A percentile compares a stretch with the other conserved stretches of the same genome.
Evolutionary conservation across 2,888 invertebrate genomes (phyloP).

Genomic region (Orchestes rusci): DNA sequence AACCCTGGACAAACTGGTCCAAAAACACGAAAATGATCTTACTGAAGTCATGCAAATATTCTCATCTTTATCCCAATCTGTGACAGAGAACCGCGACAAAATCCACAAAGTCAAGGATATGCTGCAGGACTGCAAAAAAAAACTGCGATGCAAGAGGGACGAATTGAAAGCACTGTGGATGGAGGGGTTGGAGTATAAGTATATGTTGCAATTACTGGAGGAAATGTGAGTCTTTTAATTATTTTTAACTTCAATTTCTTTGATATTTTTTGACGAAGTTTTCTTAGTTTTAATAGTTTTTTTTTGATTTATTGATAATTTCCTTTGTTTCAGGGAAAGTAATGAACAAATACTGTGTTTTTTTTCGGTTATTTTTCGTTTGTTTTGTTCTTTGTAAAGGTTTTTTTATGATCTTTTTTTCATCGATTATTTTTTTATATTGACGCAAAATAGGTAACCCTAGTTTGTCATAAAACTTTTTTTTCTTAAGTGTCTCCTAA

Average conservation of each 20-base stretch:
- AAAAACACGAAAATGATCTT: conserved; percentile 80
- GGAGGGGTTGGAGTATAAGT: conserved; percentile 93
- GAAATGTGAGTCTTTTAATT: conserved; percentile 62
- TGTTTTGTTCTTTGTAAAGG: no score
- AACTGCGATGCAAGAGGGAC: conserved; percentile 84
- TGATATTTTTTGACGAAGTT: conserved; percentile 1
- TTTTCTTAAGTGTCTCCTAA: no score
- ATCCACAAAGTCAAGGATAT: conserved; percentile 75
- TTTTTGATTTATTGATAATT: no score
- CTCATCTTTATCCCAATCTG: conserved; percentile 65
- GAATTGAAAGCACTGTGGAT: conserved; percentile 91
- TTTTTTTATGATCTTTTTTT: no score
- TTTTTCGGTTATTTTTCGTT: no score
- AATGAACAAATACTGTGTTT: no score
- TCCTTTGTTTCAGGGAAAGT: no score
- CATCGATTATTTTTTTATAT: no score
- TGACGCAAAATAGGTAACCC: no score
- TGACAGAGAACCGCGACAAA: conserved; percentile 69
- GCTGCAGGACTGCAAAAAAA: conserved; percentile 71
- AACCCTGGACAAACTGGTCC: conserved; percentile 79
- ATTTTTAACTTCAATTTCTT: not conserved
- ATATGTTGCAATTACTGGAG: conserved; percentile 79
- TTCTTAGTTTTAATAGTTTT: not conserved
- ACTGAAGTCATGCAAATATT: conserved; percentile 72
- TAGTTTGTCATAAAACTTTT: no score